phyloP scores from a whole-genome alignment of 1,140 invertebrate species.

The Drosophila tsacasi region DNA sequence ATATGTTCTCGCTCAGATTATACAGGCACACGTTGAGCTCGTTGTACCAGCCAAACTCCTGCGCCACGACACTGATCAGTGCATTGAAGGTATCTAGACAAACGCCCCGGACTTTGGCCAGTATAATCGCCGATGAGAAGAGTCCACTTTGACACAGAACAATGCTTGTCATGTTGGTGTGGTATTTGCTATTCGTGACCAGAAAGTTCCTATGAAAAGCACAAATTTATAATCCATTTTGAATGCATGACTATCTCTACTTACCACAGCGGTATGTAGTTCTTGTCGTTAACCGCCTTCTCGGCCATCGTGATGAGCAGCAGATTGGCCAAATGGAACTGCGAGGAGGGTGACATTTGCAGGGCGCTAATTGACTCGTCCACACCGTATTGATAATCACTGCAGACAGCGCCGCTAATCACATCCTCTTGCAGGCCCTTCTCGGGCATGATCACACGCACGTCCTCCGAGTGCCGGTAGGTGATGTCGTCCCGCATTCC shows the following conservation, averaged over 20 bases:
- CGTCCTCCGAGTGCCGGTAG: conserved; percentile 79
- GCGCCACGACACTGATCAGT: conserved; percentile 79
- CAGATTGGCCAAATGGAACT: conserved; percentile 85
- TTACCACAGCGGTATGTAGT: conserved; percentile 82
- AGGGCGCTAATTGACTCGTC: conserved; percentile 79
- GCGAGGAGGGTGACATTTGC: conserved; percentile 84
- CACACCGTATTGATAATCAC: conserved; percentile 78
- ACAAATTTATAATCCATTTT: background rate
- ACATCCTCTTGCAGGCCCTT: conserved; percentile 35
- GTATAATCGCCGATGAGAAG: conserved; percentile 77
- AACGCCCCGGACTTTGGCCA: conserved; percentile 81
- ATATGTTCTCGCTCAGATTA: conserved; percentile 81
- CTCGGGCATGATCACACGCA: conserved; percentile 63
- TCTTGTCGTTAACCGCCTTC: conserved; percentile 82
- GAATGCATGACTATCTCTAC: background rate
- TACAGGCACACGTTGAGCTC: conserved; percentile 84
- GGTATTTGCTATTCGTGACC: conserved; percentile 81
- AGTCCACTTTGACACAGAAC: conserved; percentile 83
- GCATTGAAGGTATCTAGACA: conserved; percentile 83
- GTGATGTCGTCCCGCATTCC: conserved; percentile 67
- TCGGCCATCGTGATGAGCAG: conserved; percentile 81
- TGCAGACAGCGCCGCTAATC: conserved; percentile 65
- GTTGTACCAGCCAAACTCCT: conserved; percentile 84
- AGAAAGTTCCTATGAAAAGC: conserved; percentile 75
- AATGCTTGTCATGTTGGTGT: conserved; percentile 85